phyloP scores from a whole-genome alignment of 2,888 invertebrate species.

The Mesoligia furuncula region DNA sequence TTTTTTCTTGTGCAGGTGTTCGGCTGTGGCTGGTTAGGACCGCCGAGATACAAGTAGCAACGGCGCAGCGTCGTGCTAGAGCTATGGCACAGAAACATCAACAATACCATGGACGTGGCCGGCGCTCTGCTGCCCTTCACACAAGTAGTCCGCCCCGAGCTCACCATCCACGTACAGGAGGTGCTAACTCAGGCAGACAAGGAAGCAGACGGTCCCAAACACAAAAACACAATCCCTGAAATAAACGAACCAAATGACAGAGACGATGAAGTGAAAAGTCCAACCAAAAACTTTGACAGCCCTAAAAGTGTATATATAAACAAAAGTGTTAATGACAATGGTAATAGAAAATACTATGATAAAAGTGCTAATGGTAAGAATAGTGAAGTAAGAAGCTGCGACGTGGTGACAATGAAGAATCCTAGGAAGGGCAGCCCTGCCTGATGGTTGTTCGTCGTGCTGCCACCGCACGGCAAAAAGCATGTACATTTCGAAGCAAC shows the following conservation, averaged over 20 bases:
- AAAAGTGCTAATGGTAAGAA: slow-evolving; percentile 59
- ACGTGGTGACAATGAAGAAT: slow-evolving; percentile 68
- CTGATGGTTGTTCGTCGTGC: slow-evolving; percentile 87
- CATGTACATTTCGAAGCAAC: slow-evolving; percentile 87
- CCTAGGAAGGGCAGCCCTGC: slow-evolving; percentile 72
- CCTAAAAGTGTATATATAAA: slow-evolving; percentile 46
- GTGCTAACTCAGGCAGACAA: slow-evolving; percentile 84
- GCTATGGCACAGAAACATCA: slow-evolving; percentile 89
- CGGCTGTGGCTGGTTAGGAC: slow-evolving; percentile 93
- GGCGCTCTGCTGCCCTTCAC: slow-evolving; percentile 87
- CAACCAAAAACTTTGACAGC: slow-evolving; percentile 41
- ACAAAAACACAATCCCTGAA: slow-evolving; percentile 79
- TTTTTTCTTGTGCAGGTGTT: slow-evolving; percentile 85
- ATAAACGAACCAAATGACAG: slow-evolving; percentile 81
- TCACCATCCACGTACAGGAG: slow-evolving; percentile 86
- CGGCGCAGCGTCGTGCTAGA: slow-evolving; percentile 90
- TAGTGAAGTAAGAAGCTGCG: slow-evolving; percentile 61
- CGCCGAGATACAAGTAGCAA: slow-evolving; percentile 92
- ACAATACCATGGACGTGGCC: slow-evolving; percentile 90
- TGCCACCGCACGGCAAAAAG: slow-evolving; percentile 84
- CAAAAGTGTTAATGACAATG: slow-evolving; percentile 46
- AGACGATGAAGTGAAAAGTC: slow-evolving; percentile 65
- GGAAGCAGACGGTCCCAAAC: slow-evolving; percentile 69
- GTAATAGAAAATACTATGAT: slow-evolving; percentile 48
- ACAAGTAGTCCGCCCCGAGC: slow-evolving; percentile 85